These are phyloP conservation scores for Taxidea taxus DNA, from an alignment of 2,113 vertebrate species.

Conservation along the genomic window DNA sequence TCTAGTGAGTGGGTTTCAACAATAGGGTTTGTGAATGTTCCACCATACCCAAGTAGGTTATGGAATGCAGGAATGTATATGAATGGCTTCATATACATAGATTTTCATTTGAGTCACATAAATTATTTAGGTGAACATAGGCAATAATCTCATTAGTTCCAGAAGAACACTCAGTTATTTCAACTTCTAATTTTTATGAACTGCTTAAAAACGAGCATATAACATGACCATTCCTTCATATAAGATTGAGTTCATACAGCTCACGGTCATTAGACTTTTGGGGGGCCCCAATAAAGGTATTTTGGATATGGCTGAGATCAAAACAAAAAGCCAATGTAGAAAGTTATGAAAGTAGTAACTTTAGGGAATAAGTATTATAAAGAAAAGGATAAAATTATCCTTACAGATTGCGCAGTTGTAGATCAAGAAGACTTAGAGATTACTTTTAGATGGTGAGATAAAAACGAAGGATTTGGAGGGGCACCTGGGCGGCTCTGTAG, in stretches of 20 bases:
- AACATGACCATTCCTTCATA: neutral
- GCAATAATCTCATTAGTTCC: constrained; percentile 2
- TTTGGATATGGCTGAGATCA: neutral
- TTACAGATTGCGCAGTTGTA: neutral
- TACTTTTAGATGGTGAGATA: neutral
- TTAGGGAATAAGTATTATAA: neutral
- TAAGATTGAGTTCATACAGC: neutral
- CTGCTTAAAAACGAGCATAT: neutral
- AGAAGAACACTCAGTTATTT: neutral
- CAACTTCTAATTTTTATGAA: neutral
- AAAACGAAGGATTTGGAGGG: neutral
- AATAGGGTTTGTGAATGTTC: neutral
- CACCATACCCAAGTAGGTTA: neutral
- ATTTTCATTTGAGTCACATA: neutral
- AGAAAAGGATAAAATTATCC: neutral
- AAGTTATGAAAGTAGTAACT: neutral
- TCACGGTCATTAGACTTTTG: neutral
- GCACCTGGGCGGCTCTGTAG: neutral
- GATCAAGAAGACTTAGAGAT: neutral
- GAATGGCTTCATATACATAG: neutral
- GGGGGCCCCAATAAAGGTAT: neutral
- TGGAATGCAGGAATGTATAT: neutral
- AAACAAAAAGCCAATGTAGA: neutral
- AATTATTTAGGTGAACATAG: neutral
- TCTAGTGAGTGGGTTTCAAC: constrained; percentile 17